Conservation (phyloP, 64 coral and sea anemone genomes). For the Porites australiensis region DNA sequence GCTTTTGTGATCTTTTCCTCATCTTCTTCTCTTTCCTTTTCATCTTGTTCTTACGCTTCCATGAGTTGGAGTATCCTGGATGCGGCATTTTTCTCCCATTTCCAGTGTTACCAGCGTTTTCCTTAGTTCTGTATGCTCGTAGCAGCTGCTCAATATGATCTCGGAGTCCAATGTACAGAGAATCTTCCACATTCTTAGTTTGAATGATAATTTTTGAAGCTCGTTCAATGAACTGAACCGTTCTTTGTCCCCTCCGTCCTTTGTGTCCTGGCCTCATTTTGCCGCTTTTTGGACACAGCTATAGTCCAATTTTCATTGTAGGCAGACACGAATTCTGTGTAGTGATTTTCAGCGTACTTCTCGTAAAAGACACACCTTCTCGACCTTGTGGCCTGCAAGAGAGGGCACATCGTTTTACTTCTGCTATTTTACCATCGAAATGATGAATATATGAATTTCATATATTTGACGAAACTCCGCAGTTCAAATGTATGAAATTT, state of each 20-base stretch:
- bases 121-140: slow-evolving; percentile 67
- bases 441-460: no score
- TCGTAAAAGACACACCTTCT: slow-evolving; percentile 92
- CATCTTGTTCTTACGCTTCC: slow-evolving; percentile 8
- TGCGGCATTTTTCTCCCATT: neutral
- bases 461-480: no score
- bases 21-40: slow-evolving; percentile 32
- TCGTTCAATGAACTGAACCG: slow-evolving; percentile 91
- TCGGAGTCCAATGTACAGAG: slow-evolving; percentile 73
- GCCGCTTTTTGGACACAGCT: slow-evolving; percentile 82
- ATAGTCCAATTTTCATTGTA: slow-evolving; percentile 82
- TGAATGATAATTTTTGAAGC: slow-evolving; percentile 89
- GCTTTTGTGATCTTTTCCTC: slow-evolving; percentile 1
- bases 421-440: no score
- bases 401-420: neutral
- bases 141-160: slow-evolving; percentile 85
- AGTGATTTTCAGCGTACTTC: slow-evolving; percentile 76
- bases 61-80: slow-evolving; percentile 9
- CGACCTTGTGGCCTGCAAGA: slow-evolving; percentile 64
- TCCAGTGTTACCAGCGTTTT: neutral
- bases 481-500: no score
- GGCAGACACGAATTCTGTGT: slow-evolving; percentile 83
- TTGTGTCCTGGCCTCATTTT: slow-evolving; percentile 84
- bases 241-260: slow-evolving; percentile 72
- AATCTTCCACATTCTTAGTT: slow-evolving; percentile 77